Base-by-base conservation (phyloP, 2,888 invertebrate species). In the Pterostichus madidus region DNA sequence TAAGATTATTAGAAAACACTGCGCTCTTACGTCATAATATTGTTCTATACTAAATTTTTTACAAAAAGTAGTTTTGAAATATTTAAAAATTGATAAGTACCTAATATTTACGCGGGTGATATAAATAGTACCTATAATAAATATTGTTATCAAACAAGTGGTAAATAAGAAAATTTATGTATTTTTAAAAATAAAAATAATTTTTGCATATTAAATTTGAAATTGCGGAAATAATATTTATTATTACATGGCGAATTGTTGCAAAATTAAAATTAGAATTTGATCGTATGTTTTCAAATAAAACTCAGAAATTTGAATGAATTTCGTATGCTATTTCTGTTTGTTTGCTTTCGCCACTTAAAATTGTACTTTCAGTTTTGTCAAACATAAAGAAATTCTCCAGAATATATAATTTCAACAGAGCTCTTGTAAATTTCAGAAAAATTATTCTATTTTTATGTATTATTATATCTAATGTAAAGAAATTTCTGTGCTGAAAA, bases 281-380 rank as follows among this genome's bases (percentile, higher is more conserved):
- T 35, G 13, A 64, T 64, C 13, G 3, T 32, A 6, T 35, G 13
- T 64, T 64, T 35, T 1, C 10, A 32, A 61, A 59, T 24, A 10
- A 24, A 24, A 61, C 35, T 35, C 31, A 61, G 61, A 61, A 61
- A 61, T 61, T 61, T 61, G 11, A 59, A 59, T 59, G 1, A 59
- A 59, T n/a, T 49, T 8, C 1, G 5, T 8, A 32, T 61, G 61
- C 35, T 24, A 24, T 24, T 31, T 59, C 10, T 10, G 5, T 64
- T 32, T 64, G 11, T 35, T n/a, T 39, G 35, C 64, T 68, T 68
- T 68, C 64, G 39, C 64, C 17, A 39, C 35, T 68, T 39, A 15
- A 24, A 13, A 39, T 68, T 71, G 44, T 71, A 71, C 68, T 71
- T 71, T 71, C 68, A 44, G 24, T 17, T 71, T 71, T 71, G 39